Evolutionary conservation across 2,797 vertebrate genomes (phyloP), one percentile per base, ranked within the genome.

Genomic region (Sebastes itinus): DNA sequence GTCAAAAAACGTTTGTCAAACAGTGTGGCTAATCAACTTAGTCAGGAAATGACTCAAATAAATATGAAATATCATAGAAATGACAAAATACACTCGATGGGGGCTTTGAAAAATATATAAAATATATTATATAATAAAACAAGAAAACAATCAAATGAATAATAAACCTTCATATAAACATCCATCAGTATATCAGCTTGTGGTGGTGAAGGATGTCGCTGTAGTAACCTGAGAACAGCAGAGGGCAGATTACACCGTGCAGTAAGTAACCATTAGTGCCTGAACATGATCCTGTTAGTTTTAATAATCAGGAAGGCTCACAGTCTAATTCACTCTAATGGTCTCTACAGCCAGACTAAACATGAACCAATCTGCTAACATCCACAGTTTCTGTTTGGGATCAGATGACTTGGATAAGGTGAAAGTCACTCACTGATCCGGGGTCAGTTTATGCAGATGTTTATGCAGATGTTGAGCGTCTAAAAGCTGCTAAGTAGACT

Each of bases 261-360:
- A 42, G 80, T 76, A 35, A 73, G 74, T 62, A 46, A 73, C 35
- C 62, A 74, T 83, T 30, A 86, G 61, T 6, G 5, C 14, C 18
- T 13, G 56, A 87, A 82, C 49, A 66, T 77, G 76, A 91, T 87
- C 81, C 85, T 42, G 72, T 89, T 87, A 78, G 82, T 67, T 58
- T 64, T 60, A 33, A 84, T 89, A 69, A 91, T 83, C 85, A 85
- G 81, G 56, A 72, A 77, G 70, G 33, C 61, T 87, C 13, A 42
- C 75, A 11, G 67, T 59, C 60, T 85, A 83, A 87, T 90, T 90
- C 72, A 60, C 86, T 78, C 76, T 87, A 80, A 90, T 80, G 85
- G 65, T 56, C 56, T 58, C 32, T 28, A 33, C 38, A 13, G 33
- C 9, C 58, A 49, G 74, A 83, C 75, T 4, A 28, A 59, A 80